Evolutionary conservation across 2,888 invertebrate genomes (phyloP), one percentile per base, ranked within the genome.

Genomic region (Phaedon cochleariae): DNA sequence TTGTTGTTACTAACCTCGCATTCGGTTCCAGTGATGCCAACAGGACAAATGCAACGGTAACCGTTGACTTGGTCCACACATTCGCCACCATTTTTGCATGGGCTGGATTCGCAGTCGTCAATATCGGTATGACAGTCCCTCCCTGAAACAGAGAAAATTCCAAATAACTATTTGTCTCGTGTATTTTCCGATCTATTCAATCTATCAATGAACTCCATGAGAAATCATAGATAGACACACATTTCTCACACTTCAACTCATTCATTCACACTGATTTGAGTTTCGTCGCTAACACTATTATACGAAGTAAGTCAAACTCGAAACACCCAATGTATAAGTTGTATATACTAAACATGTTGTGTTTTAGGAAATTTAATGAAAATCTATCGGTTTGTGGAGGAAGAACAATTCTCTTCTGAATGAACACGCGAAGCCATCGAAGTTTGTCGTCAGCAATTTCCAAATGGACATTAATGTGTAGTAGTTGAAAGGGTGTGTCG

Each of bases 31-130:
- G 92, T 92, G 84, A 91, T 95, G 73, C 95, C 95, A 65, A 94
- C 92, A 55, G 93, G 94, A 83, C 96, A 96, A 77, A 95, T 94
- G 85, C 96, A 96, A 79, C 92, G 90, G 85, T 93, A 96, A 59
- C 91, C 90, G 81, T 92, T 92, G 67, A 93, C 90, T 83, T 92
- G 87, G 82, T 96, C 95, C 45, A 93, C 91, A 82, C 96, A 97
- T 83, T 95, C 94, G 76, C 95, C 96, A 54, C 95, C 95, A 84
- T 96, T 92, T 78, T 90, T 89, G 84, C 96, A 96, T 1, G 96
- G 96, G 68, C 90, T 90, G 72, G 92, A 89, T 72, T 90, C 91
- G 85, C 96, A 96, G 82, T 96, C 96, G 84, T 96, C 91, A 72
- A 95, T 90, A 84, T 95, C 94, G 45, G 90, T 90, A 79, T 92